phyloP scores from a whole-genome alignment of 2,797 vertebrate species.

The Dallia pectoralis region DNA sequence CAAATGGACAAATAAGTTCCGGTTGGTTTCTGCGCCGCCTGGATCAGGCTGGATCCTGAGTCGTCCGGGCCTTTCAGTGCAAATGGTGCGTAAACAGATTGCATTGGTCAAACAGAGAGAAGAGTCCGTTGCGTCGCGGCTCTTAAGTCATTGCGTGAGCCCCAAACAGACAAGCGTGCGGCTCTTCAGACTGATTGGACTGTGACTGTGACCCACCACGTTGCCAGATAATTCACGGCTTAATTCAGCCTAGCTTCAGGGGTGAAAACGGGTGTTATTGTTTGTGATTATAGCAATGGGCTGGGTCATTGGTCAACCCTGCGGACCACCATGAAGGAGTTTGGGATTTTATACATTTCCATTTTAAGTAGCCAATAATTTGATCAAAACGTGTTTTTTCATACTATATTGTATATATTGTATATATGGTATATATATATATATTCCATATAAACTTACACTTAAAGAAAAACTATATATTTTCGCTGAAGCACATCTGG shows the following conservation, averaged over 20 bases:
- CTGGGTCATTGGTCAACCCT: not conserved
- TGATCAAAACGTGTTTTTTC: not conserved
- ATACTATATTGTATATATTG: too few relatives aligned
- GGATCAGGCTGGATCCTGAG: not conserved
- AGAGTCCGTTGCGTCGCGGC: not conserved
- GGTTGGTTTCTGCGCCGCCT: slow-evolving; percentile 8
- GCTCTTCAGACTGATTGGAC: not conserved
- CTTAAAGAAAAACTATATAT: not conserved
- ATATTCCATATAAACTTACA: too few relatives aligned
- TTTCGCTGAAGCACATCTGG: not conserved
- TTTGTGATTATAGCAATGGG: not conserved
- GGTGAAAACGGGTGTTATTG: not conserved
- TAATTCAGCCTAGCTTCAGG: not conserved
- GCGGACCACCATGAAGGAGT: not conserved
- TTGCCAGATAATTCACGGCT: not conserved
- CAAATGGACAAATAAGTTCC: slow-evolving; percentile 47
- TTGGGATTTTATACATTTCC: not conserved
- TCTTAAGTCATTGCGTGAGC: slow-evolving; percentile 10
- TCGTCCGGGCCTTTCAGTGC: slow-evolving; percentile 31
- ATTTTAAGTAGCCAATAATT: not conserved
- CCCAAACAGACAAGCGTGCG: not conserved
- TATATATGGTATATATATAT: too few relatives aligned
- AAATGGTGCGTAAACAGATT: slow-evolving; percentile 39
- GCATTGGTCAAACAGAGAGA: slow-evolving; percentile 19
- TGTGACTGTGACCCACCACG: not conserved